These are phyloP conservation scores for Ornithoptera alexandrae DNA, from an alignment of 2,888 invertebrate species.

Conservation along the genomic window DNA sequence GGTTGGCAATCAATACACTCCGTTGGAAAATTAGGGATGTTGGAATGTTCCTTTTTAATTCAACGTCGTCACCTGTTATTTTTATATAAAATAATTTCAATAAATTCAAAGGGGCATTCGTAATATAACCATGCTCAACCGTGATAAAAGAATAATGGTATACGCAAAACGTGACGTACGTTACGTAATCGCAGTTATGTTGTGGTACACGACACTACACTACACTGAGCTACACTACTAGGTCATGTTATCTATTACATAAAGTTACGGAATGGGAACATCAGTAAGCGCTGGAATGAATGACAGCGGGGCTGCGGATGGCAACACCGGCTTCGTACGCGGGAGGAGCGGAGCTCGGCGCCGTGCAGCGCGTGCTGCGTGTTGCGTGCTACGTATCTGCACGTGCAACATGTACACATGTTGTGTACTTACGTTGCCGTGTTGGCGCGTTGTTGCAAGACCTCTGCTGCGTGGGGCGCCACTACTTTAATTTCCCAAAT, in stretches of 20 bases:
- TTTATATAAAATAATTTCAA: too few relatives aligned
- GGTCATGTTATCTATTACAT: constrained; percentile 18
- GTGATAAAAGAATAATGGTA: not conserved
- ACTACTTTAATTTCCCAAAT: too few relatives aligned
- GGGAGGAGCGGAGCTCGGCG: too few relatives aligned
- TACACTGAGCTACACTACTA: constrained; percentile 8
- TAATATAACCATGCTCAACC: too few relatives aligned
- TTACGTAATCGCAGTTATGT: constrained; percentile 19
- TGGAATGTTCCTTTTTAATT: not conserved
- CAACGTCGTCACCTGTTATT: not conserved
- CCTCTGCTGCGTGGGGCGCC: too few relatives aligned
- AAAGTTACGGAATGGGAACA: constrained; percentile 1
- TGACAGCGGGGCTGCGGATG: not conserved
- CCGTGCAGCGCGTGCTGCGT: too few relatives aligned
- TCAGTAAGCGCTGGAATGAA: not conserved
- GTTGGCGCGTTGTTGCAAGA: too few relatives aligned
- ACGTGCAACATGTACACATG: too few relatives aligned
- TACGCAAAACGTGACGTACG: not conserved
- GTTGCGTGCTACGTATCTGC: too few relatives aligned
- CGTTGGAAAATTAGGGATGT: constrained; percentile 12
- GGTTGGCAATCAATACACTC: constrained; percentile 2
- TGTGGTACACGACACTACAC: not conserved
- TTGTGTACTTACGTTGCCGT: too few relatives aligned
- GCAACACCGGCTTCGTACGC: not conserved
- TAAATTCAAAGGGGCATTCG: too few relatives aligned